These are phyloP conservation scores for Phylloscopus whistleri DNA, from an alignment of 2,113 vertebrate genomes.

Conservation along the genomic window DNA sequence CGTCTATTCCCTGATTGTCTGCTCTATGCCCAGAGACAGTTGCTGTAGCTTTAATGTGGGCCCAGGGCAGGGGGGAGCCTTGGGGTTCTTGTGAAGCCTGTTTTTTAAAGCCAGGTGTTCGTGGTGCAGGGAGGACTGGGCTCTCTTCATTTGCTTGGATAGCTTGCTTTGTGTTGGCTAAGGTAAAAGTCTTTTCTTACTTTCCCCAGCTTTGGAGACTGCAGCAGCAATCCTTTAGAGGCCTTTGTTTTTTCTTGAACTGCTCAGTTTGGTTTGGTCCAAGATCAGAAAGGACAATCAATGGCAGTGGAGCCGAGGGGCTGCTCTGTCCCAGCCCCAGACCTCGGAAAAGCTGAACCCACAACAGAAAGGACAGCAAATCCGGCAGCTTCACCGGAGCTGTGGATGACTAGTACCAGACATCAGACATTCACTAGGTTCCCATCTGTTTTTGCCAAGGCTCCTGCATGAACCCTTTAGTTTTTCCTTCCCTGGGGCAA, in stretches of 20 bases:
- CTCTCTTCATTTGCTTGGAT: neutral
- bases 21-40: neutral
- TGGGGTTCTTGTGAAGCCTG: accelerated
- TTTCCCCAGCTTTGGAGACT: neutral
- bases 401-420: too few species aligned
- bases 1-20: neutral
- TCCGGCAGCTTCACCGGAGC: neutral
- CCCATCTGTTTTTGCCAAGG: neutral
- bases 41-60: neutral
- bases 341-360: too few species aligned
- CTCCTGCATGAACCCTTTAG: neutral
- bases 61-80: neutral
- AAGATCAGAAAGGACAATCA: too few species aligned
- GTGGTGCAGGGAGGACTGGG: accelerated
- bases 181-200: neutral
- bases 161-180: neutral
- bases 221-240: neutral
- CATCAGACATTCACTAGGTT: neutral
- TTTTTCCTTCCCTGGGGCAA: neutral
- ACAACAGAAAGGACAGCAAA: neutral
- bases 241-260: neutral
- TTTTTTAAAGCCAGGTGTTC: neutral
- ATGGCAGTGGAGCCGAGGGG: accelerated
- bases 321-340: neutral
- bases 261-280: neutral